Conservation (phyloP, 2,888 invertebrate species). For the Allygus modestus region DNA sequence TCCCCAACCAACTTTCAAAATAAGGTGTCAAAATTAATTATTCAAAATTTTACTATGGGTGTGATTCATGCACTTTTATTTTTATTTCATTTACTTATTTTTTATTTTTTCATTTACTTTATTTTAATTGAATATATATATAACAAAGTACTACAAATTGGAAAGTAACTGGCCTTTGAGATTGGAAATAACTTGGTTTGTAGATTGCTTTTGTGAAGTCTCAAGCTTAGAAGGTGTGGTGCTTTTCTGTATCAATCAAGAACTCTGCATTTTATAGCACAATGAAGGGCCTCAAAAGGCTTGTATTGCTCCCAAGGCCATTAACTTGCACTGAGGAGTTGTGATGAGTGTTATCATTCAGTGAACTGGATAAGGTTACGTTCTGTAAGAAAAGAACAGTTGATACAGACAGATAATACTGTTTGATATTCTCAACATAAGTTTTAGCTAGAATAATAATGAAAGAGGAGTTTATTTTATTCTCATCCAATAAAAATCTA, state of each 20-base stretch:
- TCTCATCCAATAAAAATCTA: too few relatives aligned
- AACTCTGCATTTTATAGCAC: not conserved
- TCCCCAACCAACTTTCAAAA: conserved; percentile 13
- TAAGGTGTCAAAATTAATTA: not conserved
- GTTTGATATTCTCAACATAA: too few relatives aligned
- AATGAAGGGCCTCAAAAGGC: conserved; percentile 10
- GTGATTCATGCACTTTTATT: conserved; percentile 47
- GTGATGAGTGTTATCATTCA: too few relatives aligned
- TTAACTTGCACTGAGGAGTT: not conserved
- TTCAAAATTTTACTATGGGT: conserved; percentile 27
- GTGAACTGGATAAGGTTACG: too few relatives aligned
- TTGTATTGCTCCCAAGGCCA: conserved; percentile 17
- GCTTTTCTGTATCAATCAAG: not conserved
- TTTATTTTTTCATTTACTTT: not conserved
- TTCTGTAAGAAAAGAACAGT: too few relatives aligned
- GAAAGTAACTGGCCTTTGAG: not conserved
- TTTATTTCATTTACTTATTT: not conserved
- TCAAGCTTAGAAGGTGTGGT: conserved; percentile 41
- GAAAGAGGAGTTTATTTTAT: too few relatives aligned
- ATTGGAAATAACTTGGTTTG: not conserved
- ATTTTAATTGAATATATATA: not conserved
- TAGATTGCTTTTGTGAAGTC: conserved; percentile 47
- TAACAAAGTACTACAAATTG: not conserved
- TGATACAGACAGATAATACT: too few relatives aligned
- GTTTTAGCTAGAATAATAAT: too few relatives aligned